phyloP scores from a whole-genome alignment of 1,140 invertebrate genomes.

The Pseudomyrmex pallidus region DNA sequence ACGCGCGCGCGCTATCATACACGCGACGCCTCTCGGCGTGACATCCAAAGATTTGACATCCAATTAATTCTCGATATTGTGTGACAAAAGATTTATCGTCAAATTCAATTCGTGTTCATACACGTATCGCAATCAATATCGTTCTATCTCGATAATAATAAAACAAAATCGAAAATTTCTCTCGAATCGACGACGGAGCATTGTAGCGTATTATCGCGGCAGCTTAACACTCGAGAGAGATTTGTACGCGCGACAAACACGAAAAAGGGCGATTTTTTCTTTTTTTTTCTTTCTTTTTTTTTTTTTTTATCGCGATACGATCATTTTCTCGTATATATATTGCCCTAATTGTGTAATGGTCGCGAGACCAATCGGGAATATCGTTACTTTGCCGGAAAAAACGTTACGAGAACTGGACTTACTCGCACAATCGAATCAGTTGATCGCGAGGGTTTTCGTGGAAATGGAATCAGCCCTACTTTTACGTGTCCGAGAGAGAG shows the following conservation, averaged over 20 bases:
- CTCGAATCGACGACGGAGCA: neutral
- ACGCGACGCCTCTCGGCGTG: too few relatives aligned
- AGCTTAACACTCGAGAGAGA: neutral
- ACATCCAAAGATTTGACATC: neutral
- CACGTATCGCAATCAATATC: neutral
- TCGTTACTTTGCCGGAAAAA: neutral
- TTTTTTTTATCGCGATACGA: slow-evolving; percentile 26
- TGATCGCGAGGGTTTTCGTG: slow-evolving; percentile 29
- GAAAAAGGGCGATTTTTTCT: slow-evolving; percentile 7
- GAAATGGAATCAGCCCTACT: slow-evolving; percentile 65
- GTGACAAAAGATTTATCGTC: neutral
- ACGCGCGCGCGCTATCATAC: neutral
- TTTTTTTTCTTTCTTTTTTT: slow-evolving; percentile 23
- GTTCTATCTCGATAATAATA: neutral
- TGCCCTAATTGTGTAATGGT: slow-evolving; percentile 9
- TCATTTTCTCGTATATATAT: slow-evolving; percentile 14
- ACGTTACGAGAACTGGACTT: slow-evolving; percentile 39
- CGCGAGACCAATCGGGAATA: slow-evolving; percentile 20
- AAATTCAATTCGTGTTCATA: slow-evolving; percentile 11
- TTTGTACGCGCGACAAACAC: neutral
- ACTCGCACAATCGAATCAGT: slow-evolving; percentile 61
- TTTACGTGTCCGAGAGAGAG: slow-evolving; percentile 57
- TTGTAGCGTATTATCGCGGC: too few relatives aligned
- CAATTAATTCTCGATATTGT: neutral
- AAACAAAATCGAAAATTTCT: neutral